A percentile compares a stretch with the other conserved stretches of the same genome.
Evolutionary conservation across 2,797 vertebrate genomes (phyloP).

Genomic region (Pachyuromys duprasi): DNA sequence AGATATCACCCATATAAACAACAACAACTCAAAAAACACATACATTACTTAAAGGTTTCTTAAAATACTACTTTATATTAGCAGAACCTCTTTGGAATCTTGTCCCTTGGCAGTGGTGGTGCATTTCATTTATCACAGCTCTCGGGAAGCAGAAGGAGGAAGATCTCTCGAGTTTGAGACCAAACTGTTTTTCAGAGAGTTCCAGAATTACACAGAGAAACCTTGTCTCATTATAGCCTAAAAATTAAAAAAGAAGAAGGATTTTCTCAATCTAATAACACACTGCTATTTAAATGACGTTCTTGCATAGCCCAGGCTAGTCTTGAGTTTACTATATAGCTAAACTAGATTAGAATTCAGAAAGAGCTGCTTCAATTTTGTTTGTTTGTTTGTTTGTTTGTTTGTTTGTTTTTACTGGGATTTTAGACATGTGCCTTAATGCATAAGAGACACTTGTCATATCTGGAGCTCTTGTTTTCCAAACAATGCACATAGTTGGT

Average conservation of each 20-base stretch:
- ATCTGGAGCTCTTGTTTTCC: neutral
- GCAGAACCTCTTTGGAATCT: neutral
- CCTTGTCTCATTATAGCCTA: neutral
- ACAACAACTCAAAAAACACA: neutral
- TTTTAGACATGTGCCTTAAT: neutral
- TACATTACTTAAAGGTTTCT: neutral
- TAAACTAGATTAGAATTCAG: neutral
- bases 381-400: neutral
- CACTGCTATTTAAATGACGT: neutral
- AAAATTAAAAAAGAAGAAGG: neutral
- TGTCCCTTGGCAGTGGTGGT: neutral
- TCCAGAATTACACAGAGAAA: neutral
- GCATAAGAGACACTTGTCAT: neutral
- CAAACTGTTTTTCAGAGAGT: neutral
- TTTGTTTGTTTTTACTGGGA: too few species aligned
- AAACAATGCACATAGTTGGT: neutral
- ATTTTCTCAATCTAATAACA: neutral
- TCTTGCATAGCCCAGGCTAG: neutral
- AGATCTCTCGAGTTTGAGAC: neutral
- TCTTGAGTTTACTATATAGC: neutral
- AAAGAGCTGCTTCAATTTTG: neutral
- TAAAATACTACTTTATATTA: too few species aligned
- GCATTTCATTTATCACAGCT: neutral
- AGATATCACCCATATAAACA: neutral
- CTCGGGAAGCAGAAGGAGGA: neutral